Percentiles rank a stretch among this genome's conserved stretches.
phyloP scores from a whole-genome alignment of 2,113 vertebrate genomes.

The Erythrolamprus reginae region DNA sequence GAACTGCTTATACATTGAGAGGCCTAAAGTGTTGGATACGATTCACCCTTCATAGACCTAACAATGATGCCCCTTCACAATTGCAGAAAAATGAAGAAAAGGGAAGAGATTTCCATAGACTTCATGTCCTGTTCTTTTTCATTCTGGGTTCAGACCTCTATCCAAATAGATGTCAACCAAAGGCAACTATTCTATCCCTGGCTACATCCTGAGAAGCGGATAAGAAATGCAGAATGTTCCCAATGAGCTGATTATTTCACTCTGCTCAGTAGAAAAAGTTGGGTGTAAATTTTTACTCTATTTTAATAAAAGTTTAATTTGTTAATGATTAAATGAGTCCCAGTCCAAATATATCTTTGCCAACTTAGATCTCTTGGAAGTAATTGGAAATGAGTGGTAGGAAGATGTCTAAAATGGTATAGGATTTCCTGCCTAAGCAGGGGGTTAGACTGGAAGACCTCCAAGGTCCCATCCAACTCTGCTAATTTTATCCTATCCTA shows the following conservation, averaged over 20 bases:
- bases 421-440: too few relatives aligned
- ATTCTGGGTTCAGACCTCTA: background rate
- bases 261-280: background rate
- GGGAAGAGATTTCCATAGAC: background rate
- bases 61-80: background rate
- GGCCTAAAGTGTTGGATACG: background rate
- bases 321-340: background rate
- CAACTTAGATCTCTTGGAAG: background rate
- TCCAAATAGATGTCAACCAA: background rate
- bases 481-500: too few relatives aligned
- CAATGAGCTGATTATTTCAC: background rate
- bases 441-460: too few relatives aligned
- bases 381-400: background rate
- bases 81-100: background rate
- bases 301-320: background rate
- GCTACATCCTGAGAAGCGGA: background rate
- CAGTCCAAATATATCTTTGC: background rate
- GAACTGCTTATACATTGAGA: background rate
- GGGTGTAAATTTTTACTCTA: background rate
- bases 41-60: background rate
- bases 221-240: background rate
- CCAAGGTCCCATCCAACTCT: too few relatives aligned
- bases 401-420: too few relatives aligned
- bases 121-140: background rate
- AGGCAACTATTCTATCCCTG: background rate